These are phyloP conservation scores for Triplophysa dalaica DNA, from an alignment of 2,113 vertebrate genomes.

Conservation along the genomic window DNA sequence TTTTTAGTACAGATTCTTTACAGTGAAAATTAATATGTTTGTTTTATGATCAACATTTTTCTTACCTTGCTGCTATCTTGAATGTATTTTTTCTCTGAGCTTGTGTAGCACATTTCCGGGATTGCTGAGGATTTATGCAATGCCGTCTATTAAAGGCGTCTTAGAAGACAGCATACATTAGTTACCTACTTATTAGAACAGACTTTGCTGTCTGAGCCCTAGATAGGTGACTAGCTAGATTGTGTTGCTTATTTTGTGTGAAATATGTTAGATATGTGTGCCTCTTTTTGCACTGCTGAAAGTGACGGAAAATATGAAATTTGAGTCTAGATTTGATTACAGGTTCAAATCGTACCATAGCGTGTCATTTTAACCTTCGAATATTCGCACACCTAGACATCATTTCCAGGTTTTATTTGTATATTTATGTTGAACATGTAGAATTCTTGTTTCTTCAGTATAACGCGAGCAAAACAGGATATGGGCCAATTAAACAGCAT, in stretches of 20 bases:
- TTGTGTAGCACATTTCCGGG: too few species aligned
- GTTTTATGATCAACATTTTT: too few species aligned
- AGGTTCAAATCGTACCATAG: neutral
- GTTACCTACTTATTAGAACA: too few species aligned
- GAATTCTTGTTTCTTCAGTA: neutral
- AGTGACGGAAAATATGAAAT: neutral
- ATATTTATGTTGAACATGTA: neutral
- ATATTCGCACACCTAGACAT: neutral
- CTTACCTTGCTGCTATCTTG: too few species aligned
- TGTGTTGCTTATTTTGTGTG: neutral
- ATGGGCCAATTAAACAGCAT: constrained; percentile 13
- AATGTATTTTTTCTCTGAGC: too few species aligned
- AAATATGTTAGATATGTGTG: neutral
- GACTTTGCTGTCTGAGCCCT: neutral
- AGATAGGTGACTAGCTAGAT: neutral
- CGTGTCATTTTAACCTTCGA: neutral
- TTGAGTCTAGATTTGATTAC: constrained; percentile 4
- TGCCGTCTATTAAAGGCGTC: too few species aligned
- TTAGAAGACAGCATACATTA: too few species aligned
- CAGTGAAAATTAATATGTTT: too few species aligned
- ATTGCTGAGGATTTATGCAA: too few species aligned
- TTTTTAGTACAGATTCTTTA: too few species aligned
- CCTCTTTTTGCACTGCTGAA: neutral
- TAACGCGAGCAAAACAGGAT: neutral
- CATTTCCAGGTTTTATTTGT: neutral